Evolutionary conservation across 2,888 invertebrate genomes (phyloP), one percentile per base, ranked within the genome.

Genomic region (Perdita meconis): DNA sequence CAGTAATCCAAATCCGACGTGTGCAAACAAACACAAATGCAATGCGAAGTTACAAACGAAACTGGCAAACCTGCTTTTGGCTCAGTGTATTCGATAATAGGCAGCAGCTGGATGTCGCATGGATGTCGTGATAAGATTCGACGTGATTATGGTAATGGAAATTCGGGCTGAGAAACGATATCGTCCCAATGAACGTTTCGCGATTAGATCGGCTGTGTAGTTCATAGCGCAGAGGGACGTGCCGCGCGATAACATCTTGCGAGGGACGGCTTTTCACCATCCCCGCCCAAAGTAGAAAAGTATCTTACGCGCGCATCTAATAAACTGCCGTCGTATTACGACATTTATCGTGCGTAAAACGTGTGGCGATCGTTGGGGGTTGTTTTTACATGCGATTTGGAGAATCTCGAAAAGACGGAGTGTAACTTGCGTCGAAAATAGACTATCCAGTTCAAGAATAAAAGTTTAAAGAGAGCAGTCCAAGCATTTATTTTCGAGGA

Each of bases 141-240:
- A 38, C 16, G 56, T 50, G 56, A 57, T 64, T 50, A 64, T 64
- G 50, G 38, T 50, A 64, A 70, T 70, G 64, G 64, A 30, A 56
- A 70, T 38, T 56, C 40, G 22, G 19, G 22, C 5, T 19, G 10
- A 16, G 40, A n/a, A 16, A 69, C 44, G 36, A 8, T 6, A 19
- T 24, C 57, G 44, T 34, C 8, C 8, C 12, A 36, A 8, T 19
- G 47, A 64, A 50, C 56, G 16, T 64, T 70, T 50, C 70, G 34
- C 47, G 56, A 56, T 64, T 56, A 70, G 56, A 22, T 36, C 19
- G 22, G 30, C 24, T 16, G 13, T 44, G 68, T 34, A 36, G 61
- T 22, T 13, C 42, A 13, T 24, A 16, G 50, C 10, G 13, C 12
- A 38, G 19, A 16, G 38, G 6, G 44, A 13, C 19, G 16, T 16